A percentile compares a stretch with the other conserved stretches of the same genome.
Evolutionary conservation across 2,113 vertebrate genomes (phyloP).

Genomic region (Stigmatopora argus): DNA sequence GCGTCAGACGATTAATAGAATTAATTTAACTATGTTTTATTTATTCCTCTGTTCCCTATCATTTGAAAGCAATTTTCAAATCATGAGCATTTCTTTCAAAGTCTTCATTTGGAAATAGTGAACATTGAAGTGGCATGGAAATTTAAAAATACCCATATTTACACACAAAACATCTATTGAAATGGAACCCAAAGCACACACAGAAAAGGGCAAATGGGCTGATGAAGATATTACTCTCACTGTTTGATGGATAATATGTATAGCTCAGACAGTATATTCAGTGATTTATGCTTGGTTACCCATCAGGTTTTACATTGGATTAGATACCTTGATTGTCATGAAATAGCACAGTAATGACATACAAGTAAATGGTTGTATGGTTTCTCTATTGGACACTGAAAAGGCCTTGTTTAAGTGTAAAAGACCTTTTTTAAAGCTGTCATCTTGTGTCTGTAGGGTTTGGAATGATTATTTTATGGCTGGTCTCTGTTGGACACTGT

Average conservation of each 20-base stretch:
- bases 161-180: too few species aligned
- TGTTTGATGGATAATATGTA: neutral
- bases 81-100: constrained; percentile 2
- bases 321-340: constrained; percentile 2
- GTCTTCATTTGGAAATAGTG: constrained; percentile 19
- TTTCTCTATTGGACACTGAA: neutral
- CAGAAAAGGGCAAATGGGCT: neutral
- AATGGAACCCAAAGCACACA: neutral
- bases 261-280: constrained; percentile 8
- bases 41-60: constrained; percentile 44
- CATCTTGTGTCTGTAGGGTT: neutral
- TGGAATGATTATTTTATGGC: too few species aligned
- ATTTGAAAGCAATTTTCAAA: constrained; percentile 16
- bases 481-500: neutral
- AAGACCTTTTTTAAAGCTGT: neutral
- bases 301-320: constrained; percentile 9
- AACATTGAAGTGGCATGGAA: constrained; percentile 6
- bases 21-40: constrained; percentile 49
- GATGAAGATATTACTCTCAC: constrained; percentile 2
- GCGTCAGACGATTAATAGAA: constrained; percentile 55
- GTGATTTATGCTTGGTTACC: constrained; percentile 6
- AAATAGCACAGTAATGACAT: neutral
- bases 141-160: too few species aligned
- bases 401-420: neutral
- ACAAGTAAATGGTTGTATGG: constrained; percentile 6